Evolutionary conservation across 92 coral and sea anemone species (phyloP).

Genomic region (Porites lobata): DNA sequence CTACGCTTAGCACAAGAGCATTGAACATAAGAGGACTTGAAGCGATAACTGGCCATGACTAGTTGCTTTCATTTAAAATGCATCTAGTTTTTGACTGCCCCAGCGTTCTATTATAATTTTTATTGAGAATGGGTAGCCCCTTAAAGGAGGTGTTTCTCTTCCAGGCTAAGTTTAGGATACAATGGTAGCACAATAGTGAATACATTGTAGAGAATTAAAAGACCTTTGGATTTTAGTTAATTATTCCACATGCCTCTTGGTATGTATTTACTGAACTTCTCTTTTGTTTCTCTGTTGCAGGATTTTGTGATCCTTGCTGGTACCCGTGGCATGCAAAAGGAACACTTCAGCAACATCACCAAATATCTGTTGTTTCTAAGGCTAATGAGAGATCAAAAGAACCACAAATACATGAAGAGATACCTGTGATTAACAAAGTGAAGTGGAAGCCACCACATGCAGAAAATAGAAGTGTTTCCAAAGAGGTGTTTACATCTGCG

Average conservation of each 20-base stretch:
- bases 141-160: too few relatives aligned
- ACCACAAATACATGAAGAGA: slow-evolving; percentile 29
- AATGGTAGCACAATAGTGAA: too few relatives aligned
- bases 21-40: neutral
- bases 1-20: neutral
- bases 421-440: slow-evolving; percentile 2
- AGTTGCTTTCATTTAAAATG: too few relatives aligned
- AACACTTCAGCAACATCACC: slow-evolving; percentile 10
- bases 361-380: neutral
- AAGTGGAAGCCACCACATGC: neutral
- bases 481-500: neutral
- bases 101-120: too few relatives aligned
- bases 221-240: too few relatives aligned
- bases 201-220: too few relatives aligned
- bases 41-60: neutral
- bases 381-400: neutral
- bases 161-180: too few relatives aligned
- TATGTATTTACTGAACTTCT: neutral
- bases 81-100: too few relatives aligned
- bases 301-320: slow-evolving; percentile 37
- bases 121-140: too few relatives aligned
- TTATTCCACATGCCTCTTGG: neutral
- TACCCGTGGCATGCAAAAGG: slow-evolving; percentile 26
- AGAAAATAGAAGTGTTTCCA: neutral
- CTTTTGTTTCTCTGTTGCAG: neutral